These are phyloP conservation scores for Dromiciops gliroides DNA, from an alignment of 2,113 vertebrate genomes.

Conservation along the genomic window DNA sequence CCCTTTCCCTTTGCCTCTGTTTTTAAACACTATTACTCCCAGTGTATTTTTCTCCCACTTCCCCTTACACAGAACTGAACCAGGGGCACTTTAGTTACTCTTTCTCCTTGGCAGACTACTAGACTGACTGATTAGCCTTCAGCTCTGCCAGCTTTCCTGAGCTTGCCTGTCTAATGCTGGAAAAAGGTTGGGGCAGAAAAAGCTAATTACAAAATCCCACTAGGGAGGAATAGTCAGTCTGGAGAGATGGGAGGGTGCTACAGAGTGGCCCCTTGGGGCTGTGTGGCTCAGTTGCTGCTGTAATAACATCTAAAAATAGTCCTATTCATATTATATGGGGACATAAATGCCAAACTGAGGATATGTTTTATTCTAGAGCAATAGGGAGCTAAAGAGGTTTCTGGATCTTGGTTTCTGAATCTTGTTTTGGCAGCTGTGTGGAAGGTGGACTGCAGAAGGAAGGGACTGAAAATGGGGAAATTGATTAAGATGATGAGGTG, in stretches of 20 bases:
- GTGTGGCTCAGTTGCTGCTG: constrained; percentile 77
- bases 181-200: constrained; percentile 55
- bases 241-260: constrained; percentile 76
- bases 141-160: background rate
- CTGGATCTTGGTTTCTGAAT: too few relatives aligned
- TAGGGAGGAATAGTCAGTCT: constrained; percentile 47
- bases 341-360: background rate
- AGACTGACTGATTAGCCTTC: constrained; percentile 15
- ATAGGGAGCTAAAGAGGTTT: background rate
- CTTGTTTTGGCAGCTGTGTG: background rate
- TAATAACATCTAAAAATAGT: constrained; percentile 72
- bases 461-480: background rate
- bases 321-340: background rate
- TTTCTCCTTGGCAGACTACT: constrained; percentile 34
- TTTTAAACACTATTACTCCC: constrained; percentile 35
- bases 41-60: constrained; percentile 44
- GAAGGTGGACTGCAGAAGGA: background rate
- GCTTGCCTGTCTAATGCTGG: constrained; percentile 61
- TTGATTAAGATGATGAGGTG: background rate
- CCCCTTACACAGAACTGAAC: constrained; percentile 75
- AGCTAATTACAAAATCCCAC: constrained; percentile 63
- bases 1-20: constrained; percentile 55
- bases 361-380: background rate
- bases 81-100: constrained; percentile 70
- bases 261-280: constrained; percentile 65